phyloP scores from a whole-genome alignment of 1,140 invertebrate species.

The Heliconius eleuchia region DNA sequence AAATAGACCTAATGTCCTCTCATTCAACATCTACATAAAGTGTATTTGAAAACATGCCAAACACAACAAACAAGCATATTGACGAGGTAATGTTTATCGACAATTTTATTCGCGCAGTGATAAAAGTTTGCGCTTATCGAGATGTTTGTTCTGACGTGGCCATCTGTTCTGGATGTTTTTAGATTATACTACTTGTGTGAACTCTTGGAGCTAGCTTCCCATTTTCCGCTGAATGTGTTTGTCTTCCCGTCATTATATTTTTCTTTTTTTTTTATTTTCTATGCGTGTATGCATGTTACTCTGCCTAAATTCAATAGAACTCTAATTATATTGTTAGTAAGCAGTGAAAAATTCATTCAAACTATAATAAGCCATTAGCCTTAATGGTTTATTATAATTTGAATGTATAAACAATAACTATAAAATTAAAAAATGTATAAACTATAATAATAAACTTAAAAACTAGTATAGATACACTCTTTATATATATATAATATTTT shows the following conservation, averaged over 20 bases:
- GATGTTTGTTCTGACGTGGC: conserved; percentile 12
- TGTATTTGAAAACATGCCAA: conserved; percentile 33
- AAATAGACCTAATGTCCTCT: neutral
- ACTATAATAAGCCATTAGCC: too few relatives aligned
- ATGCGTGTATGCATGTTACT: too few relatives aligned
- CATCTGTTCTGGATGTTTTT: conserved; percentile 21
- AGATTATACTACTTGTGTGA: neutral
- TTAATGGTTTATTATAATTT: too few relatives aligned
- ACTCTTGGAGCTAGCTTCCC: neutral
- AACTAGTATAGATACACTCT: neutral
- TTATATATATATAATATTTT: neutral
- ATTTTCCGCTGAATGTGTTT: too few relatives aligned
- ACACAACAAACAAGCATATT: conserved; percentile 26
- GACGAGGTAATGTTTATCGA: conserved; percentile 35
- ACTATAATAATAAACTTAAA: too few relatives aligned
- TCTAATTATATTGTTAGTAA: too few relatives aligned
- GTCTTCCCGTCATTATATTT: too few relatives aligned
- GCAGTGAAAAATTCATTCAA: too few relatives aligned
- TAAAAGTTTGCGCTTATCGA: conserved; percentile 32
- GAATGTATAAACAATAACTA: too few relatives aligned
- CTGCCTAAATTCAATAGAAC: too few relatives aligned
- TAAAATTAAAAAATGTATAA: too few relatives aligned
- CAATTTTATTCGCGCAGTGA: conserved; percentile 37
- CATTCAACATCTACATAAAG: neutral
- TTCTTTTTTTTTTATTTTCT: too few relatives aligned